phyloP scores from a whole-genome alignment of 2,888 invertebrate genomes.

The Conistra vaccinii region DNA sequence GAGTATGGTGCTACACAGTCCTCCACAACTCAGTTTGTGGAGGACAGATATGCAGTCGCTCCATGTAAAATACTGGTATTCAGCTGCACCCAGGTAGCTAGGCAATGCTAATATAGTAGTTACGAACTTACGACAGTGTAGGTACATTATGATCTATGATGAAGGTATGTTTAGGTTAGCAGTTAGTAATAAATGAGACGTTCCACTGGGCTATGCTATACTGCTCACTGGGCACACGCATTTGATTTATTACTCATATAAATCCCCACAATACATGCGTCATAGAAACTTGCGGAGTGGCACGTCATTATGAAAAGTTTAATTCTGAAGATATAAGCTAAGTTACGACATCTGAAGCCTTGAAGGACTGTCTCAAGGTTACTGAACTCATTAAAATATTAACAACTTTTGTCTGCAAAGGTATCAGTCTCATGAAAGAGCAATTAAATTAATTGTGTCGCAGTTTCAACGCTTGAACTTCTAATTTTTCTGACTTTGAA shows the following conservation, averaged over 20 bases:
- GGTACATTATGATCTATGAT: neutral
- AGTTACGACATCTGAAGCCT: neutral
- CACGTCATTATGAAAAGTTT: constrained; percentile 24
- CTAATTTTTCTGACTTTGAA: constrained; percentile 34
- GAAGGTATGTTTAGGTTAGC: constrained; percentile 4
- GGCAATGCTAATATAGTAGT: neutral
- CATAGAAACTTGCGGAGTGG: neutral
- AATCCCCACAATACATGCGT: constrained; percentile 2
- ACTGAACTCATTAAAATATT: constrained; percentile 54
- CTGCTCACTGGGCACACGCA: constrained; percentile 15
- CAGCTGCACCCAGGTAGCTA: neutral
- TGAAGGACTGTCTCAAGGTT: constrained; percentile 36
- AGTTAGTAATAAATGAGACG: constrained; percentile 23
- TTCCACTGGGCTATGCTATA: constrained; percentile 5
- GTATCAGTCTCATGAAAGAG: constrained; percentile 37
- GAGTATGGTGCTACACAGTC: neutral
- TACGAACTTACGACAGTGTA: neutral
- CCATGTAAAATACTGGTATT: neutral
- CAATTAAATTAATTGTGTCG: constrained; percentile 43
- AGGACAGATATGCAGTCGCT: no score
- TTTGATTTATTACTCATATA: constrained; percentile 26
- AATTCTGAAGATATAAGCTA: constrained; percentile 7
- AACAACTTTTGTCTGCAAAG: constrained; percentile 46
- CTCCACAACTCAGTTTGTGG: neutral
- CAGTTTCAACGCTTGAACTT: constrained; percentile 23